Percentiles rank a stretch among this genome's conserved stretches.
Conservation (phyloP, 2,888 invertebrate genomes). For the Carabus problematicus region DNA sequence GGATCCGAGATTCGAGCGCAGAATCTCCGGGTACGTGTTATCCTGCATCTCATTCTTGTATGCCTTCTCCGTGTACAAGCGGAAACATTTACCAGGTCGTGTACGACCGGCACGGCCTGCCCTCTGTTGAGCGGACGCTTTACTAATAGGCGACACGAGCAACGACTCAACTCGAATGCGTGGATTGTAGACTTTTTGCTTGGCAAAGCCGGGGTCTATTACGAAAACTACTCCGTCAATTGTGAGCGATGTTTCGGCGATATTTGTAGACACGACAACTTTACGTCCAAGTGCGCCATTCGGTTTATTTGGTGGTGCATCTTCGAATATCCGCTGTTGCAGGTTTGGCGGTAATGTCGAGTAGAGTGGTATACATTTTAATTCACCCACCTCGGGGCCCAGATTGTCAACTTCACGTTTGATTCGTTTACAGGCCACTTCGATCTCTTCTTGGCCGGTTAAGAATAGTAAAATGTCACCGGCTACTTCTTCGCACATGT, state of each 20-base stretch:
- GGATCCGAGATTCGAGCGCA: constrained; percentile 89
- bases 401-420: constrained; percentile 95
- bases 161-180: constrained; percentile 91
- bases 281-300: constrained; percentile 78
- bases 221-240: constrained; percentile 99
- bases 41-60: constrained; percentile 99
- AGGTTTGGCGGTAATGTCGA: constrained; percentile 97
- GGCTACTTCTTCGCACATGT: constrained; percentile 91
- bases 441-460: constrained; percentile 89
- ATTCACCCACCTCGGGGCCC: constrained; percentile 95
- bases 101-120: constrained; percentile 98
- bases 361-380: constrained; percentile 98
- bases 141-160: constrained; percentile 97
- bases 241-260: constrained; percentile 98
- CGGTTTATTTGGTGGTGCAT: constrained; percentile 57
- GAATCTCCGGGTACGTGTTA: constrained; percentile 97
- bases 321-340: constrained; percentile 39
- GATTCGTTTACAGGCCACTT: constrained; percentile 98
- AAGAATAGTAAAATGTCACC: constrained; percentile 92
- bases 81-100: constrained; percentile 97
- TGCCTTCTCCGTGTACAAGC: constrained; percentile 93
- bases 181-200: constrained; percentile 87
- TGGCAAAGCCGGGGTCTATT: constrained; percentile 99
- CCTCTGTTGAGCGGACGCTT: constrained; percentile 98
- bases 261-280: constrained; percentile 98